Evolutionary conservation across 2,113 vertebrate species (phyloP).

Genomic region (Apteryx owenii): DNA sequence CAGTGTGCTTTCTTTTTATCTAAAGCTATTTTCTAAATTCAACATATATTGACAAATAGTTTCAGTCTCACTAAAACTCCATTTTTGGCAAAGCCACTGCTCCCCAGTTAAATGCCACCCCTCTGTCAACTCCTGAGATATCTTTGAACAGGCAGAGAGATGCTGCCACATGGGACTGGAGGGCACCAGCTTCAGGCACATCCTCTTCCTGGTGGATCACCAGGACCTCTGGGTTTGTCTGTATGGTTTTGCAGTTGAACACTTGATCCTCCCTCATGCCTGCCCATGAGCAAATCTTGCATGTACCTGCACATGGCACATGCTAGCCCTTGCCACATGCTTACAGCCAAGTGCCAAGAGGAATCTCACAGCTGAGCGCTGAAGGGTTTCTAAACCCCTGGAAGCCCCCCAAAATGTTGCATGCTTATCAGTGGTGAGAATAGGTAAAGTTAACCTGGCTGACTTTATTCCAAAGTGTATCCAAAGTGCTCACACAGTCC

Average conservation of each 20-base stretch:
- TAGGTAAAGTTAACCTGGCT: neutral
- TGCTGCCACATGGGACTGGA: neutral
- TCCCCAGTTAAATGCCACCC: neutral
- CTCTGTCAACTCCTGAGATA: too few relatives aligned
- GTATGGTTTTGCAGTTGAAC: neutral
- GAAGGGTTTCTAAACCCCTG: neutral
- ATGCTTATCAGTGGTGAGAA: neutral
- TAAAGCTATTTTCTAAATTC: neutral
- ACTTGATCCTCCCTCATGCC: neutral
- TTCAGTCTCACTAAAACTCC: neutral
- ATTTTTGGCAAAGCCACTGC: neutral
- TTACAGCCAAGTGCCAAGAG: neutral
- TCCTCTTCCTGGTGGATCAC: neutral
- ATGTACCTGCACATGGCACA: rapidly evolving
- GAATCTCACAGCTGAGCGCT: neutral
- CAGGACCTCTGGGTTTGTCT: neutral
- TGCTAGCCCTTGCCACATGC: too few relatives aligned
- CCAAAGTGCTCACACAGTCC: neutral
- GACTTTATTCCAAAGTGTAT: neutral
- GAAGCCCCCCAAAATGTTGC: neutral
- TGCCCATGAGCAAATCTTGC: too few relatives aligned
- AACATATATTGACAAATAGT: neutral
- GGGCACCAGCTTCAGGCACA: neutral
- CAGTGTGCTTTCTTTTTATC: neutral
- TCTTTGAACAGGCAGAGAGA: neutral